A percentile compares a stretch with the other conserved stretches of the same genome.
Conservation (phyloP, 2,113 vertebrate species). For the Petrocephalus zakoni region DNA sequence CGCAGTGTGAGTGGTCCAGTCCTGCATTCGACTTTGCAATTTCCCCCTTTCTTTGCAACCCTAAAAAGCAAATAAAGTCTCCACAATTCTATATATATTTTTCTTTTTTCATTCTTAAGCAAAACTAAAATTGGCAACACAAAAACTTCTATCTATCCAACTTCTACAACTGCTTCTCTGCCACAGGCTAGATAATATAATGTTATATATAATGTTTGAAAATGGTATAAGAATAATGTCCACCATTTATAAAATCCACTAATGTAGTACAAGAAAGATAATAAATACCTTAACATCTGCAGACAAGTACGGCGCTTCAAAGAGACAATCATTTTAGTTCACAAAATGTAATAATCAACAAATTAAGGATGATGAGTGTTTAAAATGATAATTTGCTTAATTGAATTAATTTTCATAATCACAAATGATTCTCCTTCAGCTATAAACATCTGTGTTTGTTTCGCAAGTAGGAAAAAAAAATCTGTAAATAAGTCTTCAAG, state of each 20-base stretch:
- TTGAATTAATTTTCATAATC: constrained; percentile 45
- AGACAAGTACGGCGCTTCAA: constrained; percentile 27
- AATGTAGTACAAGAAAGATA: not conserved
- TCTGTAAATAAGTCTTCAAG: not conserved
- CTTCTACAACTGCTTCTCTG: not conserved
- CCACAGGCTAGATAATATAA: not conserved
- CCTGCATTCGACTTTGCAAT: not conserved
- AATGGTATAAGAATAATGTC: not conserved
- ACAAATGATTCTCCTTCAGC: constrained; percentile 31
- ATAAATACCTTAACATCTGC: constrained; percentile 39
- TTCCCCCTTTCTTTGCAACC: not conserved
- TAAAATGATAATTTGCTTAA: constrained; percentile 48
- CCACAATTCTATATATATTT: not conserved
- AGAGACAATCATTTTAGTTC: constrained; percentile 41
- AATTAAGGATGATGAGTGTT: constrained; percentile 23
- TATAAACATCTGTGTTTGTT: constrained; percentile 38
- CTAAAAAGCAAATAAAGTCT: not conserved
- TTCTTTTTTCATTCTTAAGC: not conserved
- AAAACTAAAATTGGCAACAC: not conserved
- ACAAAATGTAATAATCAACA: constrained; percentile 22
- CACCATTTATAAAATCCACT: not conserved
- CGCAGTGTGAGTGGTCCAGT: not conserved
- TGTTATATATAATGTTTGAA: not conserved
- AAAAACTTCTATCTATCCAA: not conserved
- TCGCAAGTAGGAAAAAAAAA: constrained; percentile 6